Evolutionary conservation across 2,797 vertebrate genomes (phyloP).

Genomic region (Yasuhikotakia modesta): DNA sequence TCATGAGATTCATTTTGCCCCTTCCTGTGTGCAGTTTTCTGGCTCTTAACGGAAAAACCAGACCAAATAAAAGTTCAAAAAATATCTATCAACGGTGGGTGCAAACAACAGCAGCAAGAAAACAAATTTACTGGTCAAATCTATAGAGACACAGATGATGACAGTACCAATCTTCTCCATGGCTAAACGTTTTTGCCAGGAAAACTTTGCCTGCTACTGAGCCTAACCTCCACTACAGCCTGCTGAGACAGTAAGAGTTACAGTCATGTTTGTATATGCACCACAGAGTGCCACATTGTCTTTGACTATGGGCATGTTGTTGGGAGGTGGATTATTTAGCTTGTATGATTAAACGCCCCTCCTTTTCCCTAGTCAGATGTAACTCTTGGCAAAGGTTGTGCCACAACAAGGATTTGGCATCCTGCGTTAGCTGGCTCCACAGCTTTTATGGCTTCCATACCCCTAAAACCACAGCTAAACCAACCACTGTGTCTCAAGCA

Average conservation of each 20-base stretch:
- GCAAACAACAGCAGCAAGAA: background rate
- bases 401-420: slow-evolving; percentile 63
- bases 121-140: slow-evolving; percentile 1
- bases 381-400: slow-evolving; percentile 67
- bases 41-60: slow-evolving; percentile 5
- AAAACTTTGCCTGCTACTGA: slow-evolving; percentile 35
- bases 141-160: background rate
- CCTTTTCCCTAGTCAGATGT: slow-evolving; percentile 54
- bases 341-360: slow-evolving; percentile 53
- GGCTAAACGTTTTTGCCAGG: background rate
- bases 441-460: slow-evolving; percentile 67
- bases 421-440: slow-evolving; percentile 63
- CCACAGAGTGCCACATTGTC: slow-evolving; percentile 26
- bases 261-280: slow-evolving; percentile 24
- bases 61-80: slow-evolving; percentile 9
- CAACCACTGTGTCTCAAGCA: slow-evolving; percentile 36
- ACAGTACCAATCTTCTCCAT: background rate
- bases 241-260: slow-evolving; percentile 22
- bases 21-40: slow-evolving; percentile 5
- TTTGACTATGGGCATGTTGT: slow-evolving; percentile 30
- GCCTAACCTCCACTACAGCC: slow-evolving; percentile 17
- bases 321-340: slow-evolving; percentile 47
- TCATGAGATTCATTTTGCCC: background rate
- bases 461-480: slow-evolving; percentile 67
- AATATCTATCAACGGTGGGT: background rate